Base-by-base conservation (phyloP, 2,888 invertebrate species). In the Drosophila atripex region DNA sequence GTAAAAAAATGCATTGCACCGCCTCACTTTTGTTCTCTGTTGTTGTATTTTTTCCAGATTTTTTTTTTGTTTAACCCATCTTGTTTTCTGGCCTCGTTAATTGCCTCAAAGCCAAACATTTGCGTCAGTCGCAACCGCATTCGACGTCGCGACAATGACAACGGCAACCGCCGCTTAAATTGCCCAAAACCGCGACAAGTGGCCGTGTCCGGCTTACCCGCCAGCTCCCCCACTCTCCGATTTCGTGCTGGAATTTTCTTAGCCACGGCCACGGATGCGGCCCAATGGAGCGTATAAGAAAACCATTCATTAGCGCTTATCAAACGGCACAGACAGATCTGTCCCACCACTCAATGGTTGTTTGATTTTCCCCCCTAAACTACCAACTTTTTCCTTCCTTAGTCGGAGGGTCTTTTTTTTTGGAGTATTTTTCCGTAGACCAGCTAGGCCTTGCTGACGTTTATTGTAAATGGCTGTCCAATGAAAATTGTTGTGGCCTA, bases 391-490 rank as follows among this genome's bases (percentile, higher is more conserved):
- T 53, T 39, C 23, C 28, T 32, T 3, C 23, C 32, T 30, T 25
- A 23, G 45, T 4, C 18, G 18, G 3, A 7, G 12, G 9, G 23
- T n/a, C 12, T 11, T 25, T 56, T 47, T 25, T n/a, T 14, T 18
- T 25, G 12, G 12, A 21, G 60, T 49, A 28, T 28, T 28, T 61
- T 51, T 56, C 32, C 58, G 57, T 54, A 41, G 50, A 51, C 52
- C 49, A 55, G 77, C 78, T 75, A 77, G 61, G 47, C 60, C 43
- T 61, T 74, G 84, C 71, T 83, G 86, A 86, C 88, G 88, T 84
- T 86, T 88, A 84, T 86, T 88, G 88, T 88, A 88, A 88, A 84
- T 88, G 88, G 86, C 74, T 86, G 86, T 88, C 83, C 84, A 83
- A 84, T 88, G 84, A 80, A 88, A 84, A 88, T 84, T 88, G 86